These are phyloP conservation scores for Tolypeutes matacus DNA, from an alignment of 2,797 vertebrate species.

Conservation along the genomic window DNA sequence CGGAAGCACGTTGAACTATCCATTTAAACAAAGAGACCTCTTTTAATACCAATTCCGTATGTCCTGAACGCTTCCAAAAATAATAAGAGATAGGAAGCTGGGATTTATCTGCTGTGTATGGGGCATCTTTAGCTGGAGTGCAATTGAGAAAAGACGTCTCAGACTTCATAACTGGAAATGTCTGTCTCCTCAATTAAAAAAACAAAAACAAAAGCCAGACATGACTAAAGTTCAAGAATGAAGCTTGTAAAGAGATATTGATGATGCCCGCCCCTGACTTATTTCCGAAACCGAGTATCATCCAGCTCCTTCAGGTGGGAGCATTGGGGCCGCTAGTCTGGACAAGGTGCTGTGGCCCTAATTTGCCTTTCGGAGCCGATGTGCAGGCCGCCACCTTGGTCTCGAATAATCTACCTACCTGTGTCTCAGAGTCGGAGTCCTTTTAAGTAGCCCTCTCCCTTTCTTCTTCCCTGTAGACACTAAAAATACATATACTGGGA, in stretches of 20 bases:
- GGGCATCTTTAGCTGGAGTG: background rate
- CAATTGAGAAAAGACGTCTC: background rate
- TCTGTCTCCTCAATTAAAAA: background rate
- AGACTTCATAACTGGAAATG: background rate
- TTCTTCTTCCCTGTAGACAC: slow-evolving; percentile 83
- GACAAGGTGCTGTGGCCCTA: too few species aligned
- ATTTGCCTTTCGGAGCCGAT: background rate
- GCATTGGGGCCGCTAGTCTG: background rate
- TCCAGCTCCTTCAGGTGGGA: background rate
- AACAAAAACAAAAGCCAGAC: background rate
- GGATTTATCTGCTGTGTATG: background rate
- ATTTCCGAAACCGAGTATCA: background rate
- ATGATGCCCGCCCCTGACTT: too few species aligned
- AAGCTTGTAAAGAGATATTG: background rate
- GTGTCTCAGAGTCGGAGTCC: slow-evolving; percentile 76
- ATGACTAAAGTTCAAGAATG: background rate
- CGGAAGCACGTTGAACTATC: background rate
- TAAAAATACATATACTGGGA: slow-evolving; percentile 80
- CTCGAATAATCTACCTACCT: slow-evolving; percentile 69
- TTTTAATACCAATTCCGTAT: background rate
- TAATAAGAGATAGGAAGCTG: background rate
- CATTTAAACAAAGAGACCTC: background rate
- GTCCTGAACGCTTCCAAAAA: background rate
- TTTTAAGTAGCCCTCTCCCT: slow-evolving; percentile 81
- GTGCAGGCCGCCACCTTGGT: background rate